Base-by-base conservation (phyloP, 2,888 invertebrate genomes). In the Tillus elongatus region DNA sequence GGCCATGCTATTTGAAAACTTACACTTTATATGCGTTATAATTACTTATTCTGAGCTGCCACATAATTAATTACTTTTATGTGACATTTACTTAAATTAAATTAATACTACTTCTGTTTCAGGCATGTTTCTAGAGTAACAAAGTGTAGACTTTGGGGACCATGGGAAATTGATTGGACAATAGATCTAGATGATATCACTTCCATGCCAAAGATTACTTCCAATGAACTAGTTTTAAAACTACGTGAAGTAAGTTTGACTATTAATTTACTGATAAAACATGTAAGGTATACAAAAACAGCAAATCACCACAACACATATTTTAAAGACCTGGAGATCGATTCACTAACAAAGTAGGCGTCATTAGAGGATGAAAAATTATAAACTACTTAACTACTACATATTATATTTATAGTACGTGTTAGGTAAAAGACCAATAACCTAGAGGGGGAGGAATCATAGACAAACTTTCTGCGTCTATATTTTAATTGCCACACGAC, bases 131-230 rank as follows among this genome's bases (percentile, higher is more conserved):
- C 83, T 58, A 68, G 82, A 56, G 71, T 84, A 40, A 79, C 82
- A 47, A 79, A 82, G 49, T 76, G 77, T 48, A 66, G 75, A 51
- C 70, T 72, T 47, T 78, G 80, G 75, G 78, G 79, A 24, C 71
- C 76, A 4, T 86, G 85, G 81, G 80, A 79, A 50, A 71, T 82
- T 15, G 83, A 83, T 61, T 86, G 86, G 86, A 70, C 70, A 19
- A 72, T 83, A 13, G 73, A 76, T 40, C 70, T 86, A 33, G 79
- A 82, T 54, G 80, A 82, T 51, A 70, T 88, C 35, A 70, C 82
- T 49, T 79, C 77, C 8, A 72, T 79, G 49, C 56, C 58, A 8
- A 68, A 38, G 63, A 80, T 16, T 52, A 63, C 13, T 71, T 46
- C 69, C 2, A 72, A 77, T 36, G 78, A 76, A 51, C 71, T 87